Conservation (phyloP, 2,888 invertebrate genomes). For the Bimastos eiseni region DNA sequence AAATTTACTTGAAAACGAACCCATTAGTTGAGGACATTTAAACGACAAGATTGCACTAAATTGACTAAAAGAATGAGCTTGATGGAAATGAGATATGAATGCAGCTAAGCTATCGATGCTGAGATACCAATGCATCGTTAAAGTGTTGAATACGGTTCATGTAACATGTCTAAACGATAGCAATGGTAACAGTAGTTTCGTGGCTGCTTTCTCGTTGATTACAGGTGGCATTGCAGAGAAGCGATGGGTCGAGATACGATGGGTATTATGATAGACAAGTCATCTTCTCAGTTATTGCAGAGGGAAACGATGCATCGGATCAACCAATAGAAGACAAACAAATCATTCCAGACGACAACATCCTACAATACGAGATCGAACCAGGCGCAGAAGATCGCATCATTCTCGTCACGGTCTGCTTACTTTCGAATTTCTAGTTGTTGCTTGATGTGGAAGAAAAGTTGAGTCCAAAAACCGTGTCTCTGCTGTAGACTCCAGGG, state of each 20-base stretch:
- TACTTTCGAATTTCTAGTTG: not conserved
- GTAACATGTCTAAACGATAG: not conserved
- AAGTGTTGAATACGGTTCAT: not conserved
- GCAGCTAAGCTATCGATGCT: too few species aligned
- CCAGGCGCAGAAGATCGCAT: conserved; percentile 37
- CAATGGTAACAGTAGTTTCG: not conserved
- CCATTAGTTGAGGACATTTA: too few species aligned
- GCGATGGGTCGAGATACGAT: conserved; percentile 43
- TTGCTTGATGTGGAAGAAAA: too few species aligned
- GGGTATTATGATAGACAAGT: conserved; percentile 42
- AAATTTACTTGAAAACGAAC: too few species aligned
- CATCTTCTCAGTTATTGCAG: conserved; percentile 31
- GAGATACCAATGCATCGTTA: too few species aligned
- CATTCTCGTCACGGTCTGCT: conserved; percentile 39
- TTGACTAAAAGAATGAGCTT: too few species aligned
- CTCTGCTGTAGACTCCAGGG: too few species aligned
- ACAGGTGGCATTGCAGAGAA: conserved; percentile 43
- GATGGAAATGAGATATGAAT: too few species aligned
- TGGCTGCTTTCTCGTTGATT: not conserved
- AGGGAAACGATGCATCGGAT: conserved; percentile 20
- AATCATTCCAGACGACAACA: conserved; percentile 43
- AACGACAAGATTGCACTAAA: too few species aligned
- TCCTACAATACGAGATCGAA: conserved; percentile 41
- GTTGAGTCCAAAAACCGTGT: too few species aligned
- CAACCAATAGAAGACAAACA: conserved; percentile 31